Conservation (phyloP, 2,888 invertebrate species). For the Sabatieria punctata region DNA sequence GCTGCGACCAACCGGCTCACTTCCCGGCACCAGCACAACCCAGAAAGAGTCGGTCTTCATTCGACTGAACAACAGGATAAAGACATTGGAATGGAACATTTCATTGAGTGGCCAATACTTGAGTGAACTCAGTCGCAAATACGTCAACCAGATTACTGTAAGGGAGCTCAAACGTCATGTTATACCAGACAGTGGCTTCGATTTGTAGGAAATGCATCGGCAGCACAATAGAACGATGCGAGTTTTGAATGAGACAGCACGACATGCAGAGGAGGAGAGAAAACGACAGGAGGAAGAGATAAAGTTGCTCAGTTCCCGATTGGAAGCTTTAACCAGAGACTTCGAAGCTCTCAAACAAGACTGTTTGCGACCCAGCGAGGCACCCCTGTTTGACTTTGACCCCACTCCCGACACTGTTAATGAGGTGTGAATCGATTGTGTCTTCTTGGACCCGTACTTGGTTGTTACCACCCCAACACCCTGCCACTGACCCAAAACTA, state of each 20-base stretch:
- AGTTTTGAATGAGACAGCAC: slow-evolving; percentile 39
- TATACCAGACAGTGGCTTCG: slow-evolving; percentile 18
- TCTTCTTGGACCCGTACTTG: too few relatives aligned
- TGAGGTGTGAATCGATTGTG: too few relatives aligned
- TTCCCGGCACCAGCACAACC: slow-evolving; percentile 21
- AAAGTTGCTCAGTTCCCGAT: too few relatives aligned
- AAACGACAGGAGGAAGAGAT: too few relatives aligned
- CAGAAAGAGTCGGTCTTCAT: slow-evolving; percentile 91
- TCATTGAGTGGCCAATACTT: slow-evolving; percentile 87
- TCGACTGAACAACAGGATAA: slow-evolving; percentile 74
- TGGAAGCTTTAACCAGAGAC: too few relatives aligned
- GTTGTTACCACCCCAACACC: too few relatives aligned
- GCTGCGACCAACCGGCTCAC: slow-evolving; percentile 1
- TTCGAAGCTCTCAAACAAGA: too few relatives aligned
- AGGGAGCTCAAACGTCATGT: not conserved
- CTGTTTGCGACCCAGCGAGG: too few relatives aligned
- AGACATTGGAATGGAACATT: slow-evolving; percentile 76
- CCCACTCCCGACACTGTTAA: too few relatives aligned
- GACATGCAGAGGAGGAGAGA: slow-evolving; percentile 47
- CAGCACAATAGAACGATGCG: slow-evolving; percentile 41
- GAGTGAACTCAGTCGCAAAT: slow-evolving; percentile 80
- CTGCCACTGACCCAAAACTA: too few relatives aligned
- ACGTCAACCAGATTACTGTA: slow-evolving; percentile 55
- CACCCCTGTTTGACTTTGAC: too few relatives aligned
- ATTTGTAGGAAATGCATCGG: slow-evolving; percentile 71